These are phyloP conservation scores for Lithophane leautieri DNA, from an alignment of 2,888 invertebrate species.

Conservation along the genomic window DNA sequence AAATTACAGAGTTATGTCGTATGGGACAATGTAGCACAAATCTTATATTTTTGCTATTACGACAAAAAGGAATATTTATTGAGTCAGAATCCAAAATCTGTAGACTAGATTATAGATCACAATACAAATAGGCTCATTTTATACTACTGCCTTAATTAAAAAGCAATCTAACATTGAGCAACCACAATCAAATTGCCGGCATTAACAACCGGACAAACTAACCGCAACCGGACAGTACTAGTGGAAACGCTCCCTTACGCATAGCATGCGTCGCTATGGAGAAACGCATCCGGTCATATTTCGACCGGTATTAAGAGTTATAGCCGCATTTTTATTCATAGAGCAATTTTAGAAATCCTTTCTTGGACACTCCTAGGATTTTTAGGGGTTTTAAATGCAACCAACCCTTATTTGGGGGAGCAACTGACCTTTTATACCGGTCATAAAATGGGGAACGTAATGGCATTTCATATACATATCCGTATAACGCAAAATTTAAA, in stretches of 20 bases:
- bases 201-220: constrained; percentile 15
- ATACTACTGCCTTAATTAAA: neutral
- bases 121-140: neutral
- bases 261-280: constrained; percentile 75
- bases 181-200: too few species aligned
- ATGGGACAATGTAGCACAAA: neutral
- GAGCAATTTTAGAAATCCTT: constrained; percentile 86
- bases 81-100: neutral
- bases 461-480: constrained; percentile 56
- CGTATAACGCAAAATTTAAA: constrained; percentile 50
- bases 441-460: constrained; percentile 58
- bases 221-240: constrained; percentile 35
- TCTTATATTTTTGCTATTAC: too few species aligned
- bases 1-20: neutral
- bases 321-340: constrained; percentile 88
- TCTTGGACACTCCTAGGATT: constrained; percentile 70
- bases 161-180: neutral
- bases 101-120: neutral
- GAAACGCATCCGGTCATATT: constrained; percentile 85
- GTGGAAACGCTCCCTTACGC: constrained; percentile 64
- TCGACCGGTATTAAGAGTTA: constrained; percentile 86
- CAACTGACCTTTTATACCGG: constrained; percentile 63
- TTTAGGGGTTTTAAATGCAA: constrained; percentile 65
- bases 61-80: neutral
- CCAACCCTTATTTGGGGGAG: constrained; percentile 64